Base-by-base conservation (phyloP, 2,113 vertebrate genomes). In the Cichladusa arquata region DNA sequence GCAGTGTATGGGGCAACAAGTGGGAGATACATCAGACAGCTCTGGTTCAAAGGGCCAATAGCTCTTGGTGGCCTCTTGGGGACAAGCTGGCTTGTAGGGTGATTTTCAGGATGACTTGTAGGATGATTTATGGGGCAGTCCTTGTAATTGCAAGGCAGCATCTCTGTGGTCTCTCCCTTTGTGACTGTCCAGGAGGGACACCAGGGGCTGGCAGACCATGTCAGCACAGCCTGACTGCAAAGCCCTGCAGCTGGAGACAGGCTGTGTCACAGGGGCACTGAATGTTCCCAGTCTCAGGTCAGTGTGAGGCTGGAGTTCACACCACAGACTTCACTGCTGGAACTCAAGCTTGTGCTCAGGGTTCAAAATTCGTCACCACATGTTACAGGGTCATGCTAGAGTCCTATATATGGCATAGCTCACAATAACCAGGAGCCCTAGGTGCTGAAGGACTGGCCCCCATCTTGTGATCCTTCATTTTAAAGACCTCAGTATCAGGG, bases 1-100 rank as follows among this genome's bases (percentile, higher is more conserved):
- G 42, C 28, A 8, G 44, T 1, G 14, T 31, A 3, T 7, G 2
- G 3, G n/a, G 28, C 9, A 0, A 38, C 34, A 7, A 4, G 22
- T 1, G 24, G 19, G 58, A 23, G 11, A 47, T 2, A 3, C 15
- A 38, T 48, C 91, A 50, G 56, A 29, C 26, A n/a, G 4, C 22
- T 44, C 34, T 0, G 0, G 14, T 71, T 54, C 61, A 53, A 74
- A 74, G 38, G 50, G 15, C 11, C 47, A 13, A 3, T 8, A 29
- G 54, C 34, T 69, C 36, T 19, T 8, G 8, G 25, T 17, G 48
- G 17, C 14, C 60, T 28, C 36, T 36, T 34, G 51, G 26, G 56
- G 51, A 33, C 0, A 0, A 24, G 28, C 22, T 58, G 58, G 38
- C 36, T 83, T 58, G 4, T 15, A 19, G 67, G 47, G 48, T 44